Evolutionary conservation across 2,113 vertebrate genomes (phyloP).

Genomic region (Mustela nigripes): DNA sequence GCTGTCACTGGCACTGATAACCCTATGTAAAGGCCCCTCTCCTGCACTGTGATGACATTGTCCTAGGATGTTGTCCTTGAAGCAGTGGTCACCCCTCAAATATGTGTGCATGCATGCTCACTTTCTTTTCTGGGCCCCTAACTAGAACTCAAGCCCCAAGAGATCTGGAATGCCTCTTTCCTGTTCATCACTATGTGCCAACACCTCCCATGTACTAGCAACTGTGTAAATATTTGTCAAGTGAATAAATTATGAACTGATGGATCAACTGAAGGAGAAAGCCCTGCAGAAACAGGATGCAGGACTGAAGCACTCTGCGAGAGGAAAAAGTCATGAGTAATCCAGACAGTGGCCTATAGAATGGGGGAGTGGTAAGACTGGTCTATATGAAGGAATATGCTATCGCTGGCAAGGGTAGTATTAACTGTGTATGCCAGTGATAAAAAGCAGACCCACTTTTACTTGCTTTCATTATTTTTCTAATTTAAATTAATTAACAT

Average conservation of each 20-base stretch:
- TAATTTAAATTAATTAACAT: background rate
- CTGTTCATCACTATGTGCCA: rapidly evolving
- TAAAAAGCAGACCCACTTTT: background rate
- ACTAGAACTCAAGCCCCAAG: background rate
- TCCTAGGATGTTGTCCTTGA: background rate
- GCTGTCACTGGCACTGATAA: background rate
- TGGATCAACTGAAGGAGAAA: background rate
- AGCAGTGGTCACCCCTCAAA: too few relatives aligned
- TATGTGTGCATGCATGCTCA: background rate
- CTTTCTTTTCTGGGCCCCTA: background rate
- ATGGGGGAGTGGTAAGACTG: rapidly evolving
- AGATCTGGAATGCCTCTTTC: too few relatives aligned
- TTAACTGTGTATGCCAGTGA: background rate
- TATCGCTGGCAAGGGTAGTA: background rate
- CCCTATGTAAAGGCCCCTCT: background rate
- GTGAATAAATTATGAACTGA: background rate
- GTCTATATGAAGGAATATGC: background rate
- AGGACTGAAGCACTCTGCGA: background rate
- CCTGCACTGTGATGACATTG: rapidly evolving
- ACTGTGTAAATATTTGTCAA: background rate
- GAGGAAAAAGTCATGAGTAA: background rate
- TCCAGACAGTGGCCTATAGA: background rate
- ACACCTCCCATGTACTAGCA: too few relatives aligned
- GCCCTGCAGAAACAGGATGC: rapidly evolving
- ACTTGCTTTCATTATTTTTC: background rate